phyloP scores from a whole-genome alignment of 2,113 vertebrate genomes.

The Craseonycteris thonglongyai region DNA sequence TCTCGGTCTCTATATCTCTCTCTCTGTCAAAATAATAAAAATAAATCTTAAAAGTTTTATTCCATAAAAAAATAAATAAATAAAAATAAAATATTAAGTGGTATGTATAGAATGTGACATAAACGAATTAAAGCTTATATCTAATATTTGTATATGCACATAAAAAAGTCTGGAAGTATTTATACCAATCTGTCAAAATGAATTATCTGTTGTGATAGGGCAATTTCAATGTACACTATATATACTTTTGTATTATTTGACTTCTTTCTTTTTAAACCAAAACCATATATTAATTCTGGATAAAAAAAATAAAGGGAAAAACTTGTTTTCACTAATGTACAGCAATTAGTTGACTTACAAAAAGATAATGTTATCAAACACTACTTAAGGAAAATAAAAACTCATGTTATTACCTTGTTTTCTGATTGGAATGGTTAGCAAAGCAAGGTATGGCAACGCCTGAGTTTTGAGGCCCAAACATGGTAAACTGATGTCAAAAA shows the following conservation, averaged over 20 bases:
- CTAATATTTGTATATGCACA: neutral
- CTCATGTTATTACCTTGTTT: conserved; percentile 86
- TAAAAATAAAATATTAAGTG: neutral
- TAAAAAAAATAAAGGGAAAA: neutral
- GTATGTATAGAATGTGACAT: neutral
- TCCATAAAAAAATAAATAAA: no score
- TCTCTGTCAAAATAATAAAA: no score
- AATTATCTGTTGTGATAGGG: neutral
- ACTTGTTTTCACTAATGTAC: neutral
- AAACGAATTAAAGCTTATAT: neutral
- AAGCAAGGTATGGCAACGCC: conserved; percentile 90
- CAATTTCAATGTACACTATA: neutral
- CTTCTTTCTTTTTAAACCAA: neutral
- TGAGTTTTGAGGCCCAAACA: conserved; percentile 89
- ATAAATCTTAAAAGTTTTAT: no score
- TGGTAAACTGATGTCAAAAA: conserved; percentile 91
- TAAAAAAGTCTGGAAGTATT: neutral
- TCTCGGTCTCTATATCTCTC: no score
- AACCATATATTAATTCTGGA: neutral
- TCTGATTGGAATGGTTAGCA: conserved; percentile 91
- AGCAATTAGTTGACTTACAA: neutral
- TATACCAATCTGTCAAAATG: neutral
- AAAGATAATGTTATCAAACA: neutral
- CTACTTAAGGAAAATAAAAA: neutral
- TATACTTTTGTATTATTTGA: neutral